Percentiles rank a stretch among this genome's conserved stretches.
phyloP scores from a whole-genome alignment of 2,113 vertebrate species.

The Tauraco erythrolophus region DNA sequence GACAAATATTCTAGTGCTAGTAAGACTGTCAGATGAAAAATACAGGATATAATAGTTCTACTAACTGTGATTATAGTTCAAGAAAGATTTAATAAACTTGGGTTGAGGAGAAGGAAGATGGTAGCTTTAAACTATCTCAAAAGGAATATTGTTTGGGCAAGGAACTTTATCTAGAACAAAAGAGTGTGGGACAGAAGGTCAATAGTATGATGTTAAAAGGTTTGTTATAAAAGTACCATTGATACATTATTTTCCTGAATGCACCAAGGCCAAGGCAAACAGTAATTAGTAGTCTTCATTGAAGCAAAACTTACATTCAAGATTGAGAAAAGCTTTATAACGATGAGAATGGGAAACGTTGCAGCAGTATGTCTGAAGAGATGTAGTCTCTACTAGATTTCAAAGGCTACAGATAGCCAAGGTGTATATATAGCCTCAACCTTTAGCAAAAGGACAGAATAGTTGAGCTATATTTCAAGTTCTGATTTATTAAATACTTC shows the following conservation, averaged over 20 bases:
- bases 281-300: background rate
- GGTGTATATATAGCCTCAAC: background rate
- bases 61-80: background rate
- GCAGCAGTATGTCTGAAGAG: background rate
- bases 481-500: background rate
- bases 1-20: background rate
- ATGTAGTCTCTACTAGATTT: background rate
- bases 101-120: background rate
- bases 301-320: background rate
- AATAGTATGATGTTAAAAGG: background rate
- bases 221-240: background rate
- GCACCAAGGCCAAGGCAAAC: no score
- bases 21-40: background rate
- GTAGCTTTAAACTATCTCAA: background rate
- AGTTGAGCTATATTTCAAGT: background rate
- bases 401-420: background rate
- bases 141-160: background rate
- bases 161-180: background rate
- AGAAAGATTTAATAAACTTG: background rate
- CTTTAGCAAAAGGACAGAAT: background rate
- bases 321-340: background rate
- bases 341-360: background rate
- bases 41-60: background rate
- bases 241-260: background rate
- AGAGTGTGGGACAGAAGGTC: background rate